Percentiles rank a stretch among this genome's conserved stretches.
Evolutionary conservation across 2,797 vertebrate species (phyloP).

Genomic region (Anabas testudineus): DNA sequence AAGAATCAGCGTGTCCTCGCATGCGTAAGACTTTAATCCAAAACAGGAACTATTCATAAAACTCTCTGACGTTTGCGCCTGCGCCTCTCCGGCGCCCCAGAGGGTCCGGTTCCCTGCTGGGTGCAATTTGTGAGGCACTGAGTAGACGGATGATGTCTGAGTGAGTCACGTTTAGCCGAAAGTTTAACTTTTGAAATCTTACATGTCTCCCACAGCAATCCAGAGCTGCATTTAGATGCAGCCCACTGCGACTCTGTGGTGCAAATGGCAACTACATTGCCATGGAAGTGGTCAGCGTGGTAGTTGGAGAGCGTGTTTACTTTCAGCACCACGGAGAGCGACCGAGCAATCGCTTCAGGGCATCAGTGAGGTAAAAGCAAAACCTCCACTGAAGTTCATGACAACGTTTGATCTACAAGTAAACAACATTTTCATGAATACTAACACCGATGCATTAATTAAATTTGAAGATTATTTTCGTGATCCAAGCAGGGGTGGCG

Average conservation of each 20-base stretch:
- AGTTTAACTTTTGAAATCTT: slow-evolving; percentile 36
- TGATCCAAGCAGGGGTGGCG: not conserved
- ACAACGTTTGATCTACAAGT: slow-evolving; percentile 19
- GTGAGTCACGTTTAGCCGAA: slow-evolving; percentile 55
- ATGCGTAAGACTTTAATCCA: slow-evolving; percentile 25
- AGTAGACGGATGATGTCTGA: slow-evolving; percentile 18
- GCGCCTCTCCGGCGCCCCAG: slow-evolving; percentile 26
- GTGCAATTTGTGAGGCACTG: slow-evolving; percentile 33
- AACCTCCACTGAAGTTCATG: not conserved
- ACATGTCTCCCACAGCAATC: not conserved
- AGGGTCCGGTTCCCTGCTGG: slow-evolving; percentile 48
- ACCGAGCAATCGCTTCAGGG: slow-evolving; percentile 20
- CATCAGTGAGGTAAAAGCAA: slow-evolving; percentile 9
- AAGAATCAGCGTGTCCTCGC: not conserved
- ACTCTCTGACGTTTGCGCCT: slow-evolving; percentile 33
- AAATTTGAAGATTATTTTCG: not conserved
- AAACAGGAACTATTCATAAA: slow-evolving; percentile 43
- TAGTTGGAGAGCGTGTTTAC: slow-evolving; percentile 18
- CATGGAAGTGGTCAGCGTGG: not conserved
- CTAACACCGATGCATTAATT: slow-evolving; percentile 17
- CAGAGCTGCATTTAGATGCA: not conserved
- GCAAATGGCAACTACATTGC: not conserved
- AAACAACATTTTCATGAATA: slow-evolving; percentile 28
- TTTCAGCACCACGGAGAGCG: slow-evolving; percentile 75
- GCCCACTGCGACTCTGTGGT: not conserved